Conservation (phyloP, 2,113 vertebrate genomes). For the Cyanistes caeruleus region DNA sequence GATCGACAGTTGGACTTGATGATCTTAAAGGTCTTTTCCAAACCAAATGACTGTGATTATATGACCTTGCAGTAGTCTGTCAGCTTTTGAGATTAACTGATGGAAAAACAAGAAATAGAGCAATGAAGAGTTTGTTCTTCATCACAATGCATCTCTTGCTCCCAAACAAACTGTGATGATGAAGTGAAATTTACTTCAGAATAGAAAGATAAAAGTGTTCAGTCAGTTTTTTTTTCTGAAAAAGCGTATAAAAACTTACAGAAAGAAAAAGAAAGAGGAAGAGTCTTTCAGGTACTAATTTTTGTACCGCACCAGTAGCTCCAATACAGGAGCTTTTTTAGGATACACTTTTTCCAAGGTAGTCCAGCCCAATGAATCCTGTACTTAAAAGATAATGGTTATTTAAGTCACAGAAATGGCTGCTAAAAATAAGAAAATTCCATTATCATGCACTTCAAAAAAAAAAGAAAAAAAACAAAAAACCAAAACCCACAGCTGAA, state of each 20-base stretch:
- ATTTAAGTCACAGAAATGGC: neutral
- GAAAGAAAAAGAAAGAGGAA: neutral
- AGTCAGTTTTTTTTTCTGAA: neutral
- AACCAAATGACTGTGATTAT: neutral
- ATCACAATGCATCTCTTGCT: neutral
- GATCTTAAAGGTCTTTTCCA: neutral
- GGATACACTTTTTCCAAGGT: neutral
- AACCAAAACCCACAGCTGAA: neutral
- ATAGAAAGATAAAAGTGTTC: neutral
- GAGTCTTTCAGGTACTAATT: neutral
- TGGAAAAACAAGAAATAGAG: neutral
- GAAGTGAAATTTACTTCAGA: neutral
- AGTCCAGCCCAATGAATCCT: neutral
- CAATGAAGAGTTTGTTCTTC: neutral
- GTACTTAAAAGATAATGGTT: neutral
- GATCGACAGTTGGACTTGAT: neutral
- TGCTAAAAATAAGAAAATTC: neutral
- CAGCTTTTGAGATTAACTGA: neutral
- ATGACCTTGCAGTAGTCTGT: neutral
- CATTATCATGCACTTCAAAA: neutral
- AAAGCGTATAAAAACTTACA: neutral
- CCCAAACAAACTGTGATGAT: neutral
- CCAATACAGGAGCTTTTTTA: neutral
- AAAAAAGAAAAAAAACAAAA: neutral
- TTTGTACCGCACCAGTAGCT: neutral